Base-by-base conservation (phyloP, 1,140 invertebrate species). In the Halictus rubicundus region DNA sequence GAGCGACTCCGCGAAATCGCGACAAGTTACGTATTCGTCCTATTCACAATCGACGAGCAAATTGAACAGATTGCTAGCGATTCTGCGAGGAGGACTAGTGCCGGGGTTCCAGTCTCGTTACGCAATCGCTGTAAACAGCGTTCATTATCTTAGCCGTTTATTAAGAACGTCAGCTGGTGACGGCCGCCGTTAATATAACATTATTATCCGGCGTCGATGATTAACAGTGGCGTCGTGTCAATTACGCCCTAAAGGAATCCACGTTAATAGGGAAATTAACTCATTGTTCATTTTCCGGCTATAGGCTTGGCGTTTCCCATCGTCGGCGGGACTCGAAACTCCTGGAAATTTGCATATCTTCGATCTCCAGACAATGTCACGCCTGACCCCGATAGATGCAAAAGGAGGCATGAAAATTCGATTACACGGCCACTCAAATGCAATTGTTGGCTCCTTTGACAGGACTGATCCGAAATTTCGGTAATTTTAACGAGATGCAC, bases 311-410 rank as follows among this genome's bases (percentile, higher is more conserved):
- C 9, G 42, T 42, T 1, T 1, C 42, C 9, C 4, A 7, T 66
- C 49, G 73, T 79, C 59, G 23, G 37, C 42, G 19, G 54, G 68
- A 32, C 42, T 39, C 27, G 23, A 68, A 84, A 69, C 52, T 37
- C 60, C 14, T 46, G 9, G 59, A 73, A 68, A 82, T 83, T 84
- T 79, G 64, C 82, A 83, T 84, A 68, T 60, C 69, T 64, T 27
- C 61, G 49, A 71, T 54, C 70, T 74, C n/a, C 23, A 74, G 78
- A 84, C 59, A 82, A 72, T 66, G 82, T 82, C 82, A 82, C 69
- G 49, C 77, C 54, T 84, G 82, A 74, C 68, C 81, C 68, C 57
- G 59, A 81, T 81, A 46, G 59, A 60, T 69, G n/a, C 39, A 9
- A 71, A 68, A 83, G 61, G 32, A 46, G 21, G 37, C 32, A 81